These are phyloP conservation scores for Glaucopsyche alexis DNA, from an alignment of 2,888 invertebrate species.

Conservation along the genomic window DNA sequence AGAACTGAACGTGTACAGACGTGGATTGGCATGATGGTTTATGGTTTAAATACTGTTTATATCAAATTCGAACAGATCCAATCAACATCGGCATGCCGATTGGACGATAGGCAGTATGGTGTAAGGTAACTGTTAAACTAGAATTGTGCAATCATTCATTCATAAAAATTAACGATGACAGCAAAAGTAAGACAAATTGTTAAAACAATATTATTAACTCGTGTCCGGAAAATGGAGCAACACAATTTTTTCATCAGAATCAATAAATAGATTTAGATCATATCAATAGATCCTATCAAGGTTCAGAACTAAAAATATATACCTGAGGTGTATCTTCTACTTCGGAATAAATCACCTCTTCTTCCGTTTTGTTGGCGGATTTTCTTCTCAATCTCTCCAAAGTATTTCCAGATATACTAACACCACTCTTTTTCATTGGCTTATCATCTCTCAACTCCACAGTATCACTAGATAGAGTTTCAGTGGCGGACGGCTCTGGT, in stretches of 20 bases:
- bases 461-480: conserved; percentile 38
- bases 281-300: background rate
- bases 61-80: too few relatives aligned
- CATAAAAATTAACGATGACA: background rate
- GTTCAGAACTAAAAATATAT: conserved; percentile 38
- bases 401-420: conserved; percentile 36
- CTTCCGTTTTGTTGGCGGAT: conserved; percentile 40
- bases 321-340: conserved; percentile 65
- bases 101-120: too few relatives aligned
- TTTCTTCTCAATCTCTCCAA: conserved; percentile 37
- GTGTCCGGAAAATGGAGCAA: too few relatives aligned
- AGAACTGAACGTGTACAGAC: too few relatives aligned
- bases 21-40: too few relatives aligned
- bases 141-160: background rate
- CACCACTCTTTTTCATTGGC: conserved; percentile 35
- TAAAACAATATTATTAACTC: too few relatives aligned
- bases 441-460: conserved; percentile 32
- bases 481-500: conserved; percentile 62
- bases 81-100: too few relatives aligned
- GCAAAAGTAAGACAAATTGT: too few relatives aligned
- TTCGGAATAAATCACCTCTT: conserved; percentile 67
- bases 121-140: background rate
- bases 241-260: too few relatives aligned
- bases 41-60: too few relatives aligned
- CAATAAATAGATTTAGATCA: background rate